These are phyloP conservation scores for Vesta saturnalis DNA, from an alignment of 2,888 invertebrate genomes.

Conservation along the genomic window DNA sequence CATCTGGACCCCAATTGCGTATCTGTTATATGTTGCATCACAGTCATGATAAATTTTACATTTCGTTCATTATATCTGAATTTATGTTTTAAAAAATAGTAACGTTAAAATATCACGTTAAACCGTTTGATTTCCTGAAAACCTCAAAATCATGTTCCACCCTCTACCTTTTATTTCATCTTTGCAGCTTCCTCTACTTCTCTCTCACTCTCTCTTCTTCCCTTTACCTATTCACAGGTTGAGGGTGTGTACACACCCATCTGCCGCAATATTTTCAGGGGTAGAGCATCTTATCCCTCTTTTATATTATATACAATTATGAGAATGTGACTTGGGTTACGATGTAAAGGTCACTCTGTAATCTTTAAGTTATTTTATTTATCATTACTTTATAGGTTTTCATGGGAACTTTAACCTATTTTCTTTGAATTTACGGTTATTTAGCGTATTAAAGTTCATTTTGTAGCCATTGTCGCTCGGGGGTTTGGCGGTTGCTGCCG, in stretches of 20 bases:
- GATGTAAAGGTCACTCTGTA: slow-evolving; percentile 30
- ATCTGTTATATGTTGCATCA: slow-evolving; percentile 7
- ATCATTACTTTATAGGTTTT: slow-evolving; percentile 27
- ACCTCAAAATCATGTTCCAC: slow-evolving; percentile 40
- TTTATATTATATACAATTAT: slow-evolving; percentile 21
- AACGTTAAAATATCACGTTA: not conserved
- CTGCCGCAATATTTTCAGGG: slow-evolving; percentile 43
- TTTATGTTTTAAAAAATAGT: not conserved
- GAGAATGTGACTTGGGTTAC: slow-evolving; percentile 11
- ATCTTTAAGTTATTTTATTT: slow-evolving; percentile 20
- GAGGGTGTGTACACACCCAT: slow-evolving; percentile 41
- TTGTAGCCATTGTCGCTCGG: too few species aligned
- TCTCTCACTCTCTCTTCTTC: slow-evolving; percentile 25
- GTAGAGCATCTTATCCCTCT: slow-evolving; percentile 22
- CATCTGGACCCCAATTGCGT: slow-evolving; percentile 15
- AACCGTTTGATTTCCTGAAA: slow-evolving; percentile 12
- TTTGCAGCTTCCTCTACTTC: slow-evolving; percentile 34
- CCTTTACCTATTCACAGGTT: slow-evolving; percentile 28
- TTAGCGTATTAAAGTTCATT: not conserved
- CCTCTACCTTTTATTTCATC: slow-evolving; percentile 41
- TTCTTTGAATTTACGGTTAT: not conserved
- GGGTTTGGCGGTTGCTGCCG: too few species aligned
- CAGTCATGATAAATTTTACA: not conserved
- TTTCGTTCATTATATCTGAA: not conserved
- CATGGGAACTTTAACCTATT: slow-evolving; percentile 32